Base-by-base conservation (phyloP, 2,113 vertebrate species). In the Peromyscus californicus region DNA sequence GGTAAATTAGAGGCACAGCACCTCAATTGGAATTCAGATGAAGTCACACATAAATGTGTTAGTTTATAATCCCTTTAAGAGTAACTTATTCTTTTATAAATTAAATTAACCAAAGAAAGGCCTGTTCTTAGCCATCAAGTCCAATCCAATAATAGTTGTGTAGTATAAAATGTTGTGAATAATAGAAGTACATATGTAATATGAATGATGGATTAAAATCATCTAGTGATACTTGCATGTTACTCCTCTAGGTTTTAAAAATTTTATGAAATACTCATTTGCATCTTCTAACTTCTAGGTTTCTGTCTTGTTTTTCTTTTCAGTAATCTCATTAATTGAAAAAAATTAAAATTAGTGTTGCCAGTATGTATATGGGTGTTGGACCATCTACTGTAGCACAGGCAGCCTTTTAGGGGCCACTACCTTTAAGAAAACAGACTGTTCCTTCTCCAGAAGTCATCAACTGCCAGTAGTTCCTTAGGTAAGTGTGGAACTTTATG, bases 31-130 rank as follows among this genome's bases (percentile, higher is more conserved):
- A 96, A 96, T 96, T 96, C 65, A 86, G n/a, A 89, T 96, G 59
- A 93, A 95, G 45, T 95, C 80, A 94, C 79, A 95, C 51, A 92
- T 69, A 95, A 95, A 93, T 93, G n/a, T 82, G 95, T 94, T 94
- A 92, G 22, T 80, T 74, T 95, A 92, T 90, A 95, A 96, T 96
- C 51, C 26, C 96, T 90, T 97, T 83, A 67, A 65, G 83, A 92
- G 26, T 94, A 84, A 96, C 16, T 80, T 94, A 70, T 75, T 89
- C 61, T 72, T 92, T 91, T 36, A 88, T 90, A 97, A 89, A 82
- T 83, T 94, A 36, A 96, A 94, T 97, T 97, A 95, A 74, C 87
- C 57, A 96, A 21, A 87, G 45, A 61, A 36, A 89, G 16, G 9
- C 54, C 54, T 84, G n/a, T n/a, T 29, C 17, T 82, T 5, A 95